Evolutionary conservation across 2,888 invertebrate species (phyloP), one percentile per base, ranked within the genome.

Genomic region (Hecatera dysodea): DNA sequence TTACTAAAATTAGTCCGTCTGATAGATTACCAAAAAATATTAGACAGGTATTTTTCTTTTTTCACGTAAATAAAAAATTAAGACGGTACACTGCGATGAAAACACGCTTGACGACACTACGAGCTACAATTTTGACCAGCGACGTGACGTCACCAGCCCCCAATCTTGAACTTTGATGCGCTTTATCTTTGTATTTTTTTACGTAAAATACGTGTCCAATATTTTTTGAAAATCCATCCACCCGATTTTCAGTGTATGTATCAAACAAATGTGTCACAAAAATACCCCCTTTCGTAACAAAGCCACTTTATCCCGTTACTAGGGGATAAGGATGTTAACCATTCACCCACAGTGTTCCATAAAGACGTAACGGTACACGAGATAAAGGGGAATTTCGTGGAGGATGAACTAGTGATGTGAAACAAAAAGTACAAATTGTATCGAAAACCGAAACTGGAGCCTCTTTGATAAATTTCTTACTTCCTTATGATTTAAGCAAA

Each of bases 241-340:
- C n/a, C n/a, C n/a, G n/a, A 33, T 61, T 42, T 64, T 72, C 27
- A 63, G 42, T 44, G 53, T 33, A 66, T n/a, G n/a, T n/a, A n/a
- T n/a, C n/a, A 33, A 61, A 60, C n/a, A 64, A 63, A 57, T 48
- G 67, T 56, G 50, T 19, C 57, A 70, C 46, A 62, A 69, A 69
- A 59, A 59, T 48, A 8, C 12, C 24, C 39, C 33, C 29, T 50
- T 27, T 36, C 24, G 48, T 53, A 69, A 73, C 81, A 69, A 67
- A 69, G 69, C 66, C 61, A 75, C 63, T 80, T 79, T 75, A 75
- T 67, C 46, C 27, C 22, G 24, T 52, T 62, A 65, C 72, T 76
- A 66, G 42, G 52, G 56, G 75, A 63, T 62, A 46, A 67, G 57
- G 57, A 72, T 48, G 66, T 71, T 70, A 70, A 69, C 53, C 72